A percentile compares a stretch with the other conserved stretches of the same genome.
Conservation (phyloP, 2,113 vertebrate species). For the Alces alces region DNA sequence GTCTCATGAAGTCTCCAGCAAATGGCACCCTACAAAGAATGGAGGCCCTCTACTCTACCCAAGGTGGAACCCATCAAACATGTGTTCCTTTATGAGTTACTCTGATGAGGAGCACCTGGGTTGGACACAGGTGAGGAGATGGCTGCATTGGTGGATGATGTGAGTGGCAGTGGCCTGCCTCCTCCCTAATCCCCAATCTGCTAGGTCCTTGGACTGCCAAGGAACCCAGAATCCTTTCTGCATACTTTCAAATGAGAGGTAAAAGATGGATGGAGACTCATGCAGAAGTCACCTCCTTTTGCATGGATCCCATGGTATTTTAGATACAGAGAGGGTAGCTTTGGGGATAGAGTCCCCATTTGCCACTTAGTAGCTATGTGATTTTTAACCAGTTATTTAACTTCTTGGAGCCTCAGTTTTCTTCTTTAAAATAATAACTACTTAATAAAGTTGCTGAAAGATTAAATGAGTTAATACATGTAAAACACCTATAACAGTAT, state of each 20-base stretch:
- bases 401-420: background rate
- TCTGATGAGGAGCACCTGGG: background rate
- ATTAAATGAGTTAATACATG: background rate
- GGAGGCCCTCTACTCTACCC: background rate
- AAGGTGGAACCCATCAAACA: background rate
- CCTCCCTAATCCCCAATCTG: background rate
- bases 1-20: background rate
- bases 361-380: background rate
- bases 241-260: background rate
- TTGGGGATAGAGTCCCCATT: background rate
- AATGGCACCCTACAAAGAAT: background rate
- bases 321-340: background rate
- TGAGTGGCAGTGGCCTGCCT: background rate
- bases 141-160: background rate
- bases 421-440: background rate
- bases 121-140: background rate
- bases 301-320: background rate
- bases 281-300: background rate
- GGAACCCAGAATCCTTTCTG: background rate
- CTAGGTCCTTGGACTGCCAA: background rate
- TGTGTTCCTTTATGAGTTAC: background rate
- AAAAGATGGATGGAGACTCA: background rate
- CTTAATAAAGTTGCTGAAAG: constrained; percentile 5
- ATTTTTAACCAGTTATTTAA: background rate
- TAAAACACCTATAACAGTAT: background rate